A percentile compares a stretch with the other conserved stretches of the same genome.
Evolutionary conservation across 1,140 invertebrate species (phyloP).

Genomic region (Agrypnia vestita): DNA sequence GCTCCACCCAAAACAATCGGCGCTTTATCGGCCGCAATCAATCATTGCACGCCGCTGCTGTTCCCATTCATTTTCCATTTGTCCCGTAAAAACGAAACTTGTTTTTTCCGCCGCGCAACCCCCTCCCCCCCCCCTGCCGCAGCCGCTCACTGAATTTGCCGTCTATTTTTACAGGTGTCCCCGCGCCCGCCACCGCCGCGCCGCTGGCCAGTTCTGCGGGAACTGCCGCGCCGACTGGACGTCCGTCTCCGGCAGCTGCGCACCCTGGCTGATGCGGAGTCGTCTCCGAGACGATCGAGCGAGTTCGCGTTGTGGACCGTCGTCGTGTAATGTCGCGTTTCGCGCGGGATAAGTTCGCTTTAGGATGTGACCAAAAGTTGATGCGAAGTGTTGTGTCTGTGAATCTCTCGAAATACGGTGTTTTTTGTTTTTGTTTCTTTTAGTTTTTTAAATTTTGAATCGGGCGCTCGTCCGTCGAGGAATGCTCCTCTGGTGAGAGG

Average conservation of each 20-base stretch:
- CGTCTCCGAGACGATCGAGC: conserved; percentile 21
- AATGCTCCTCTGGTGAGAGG: conserved; percentile 35
- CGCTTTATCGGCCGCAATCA: neutral
- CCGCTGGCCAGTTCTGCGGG: conserved; percentile 34
- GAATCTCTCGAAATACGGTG: neutral
- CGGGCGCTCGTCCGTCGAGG: conserved; percentile 14
- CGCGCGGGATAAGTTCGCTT: conserved; percentile 6
- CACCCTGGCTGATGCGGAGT: neutral
- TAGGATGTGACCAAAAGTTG: conserved; percentile 33
- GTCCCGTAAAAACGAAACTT: conserved; percentile 38
- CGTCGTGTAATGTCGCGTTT: conserved; percentile 5
- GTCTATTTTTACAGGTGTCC: conserved; percentile 45
- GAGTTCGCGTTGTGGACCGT: conserved; percentile 5
- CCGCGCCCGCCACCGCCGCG: conserved; percentile 11
- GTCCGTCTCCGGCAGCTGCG: neutral
- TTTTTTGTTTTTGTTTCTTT: neutral
- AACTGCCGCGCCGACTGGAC: conserved; percentile 16
- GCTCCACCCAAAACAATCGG: conserved; percentile 1
- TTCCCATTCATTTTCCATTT: conserved; percentile 30
- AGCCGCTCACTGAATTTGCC: conserved; percentile 20
- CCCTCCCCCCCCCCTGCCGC: neutral
- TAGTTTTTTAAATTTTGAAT: conserved; percentile 18
- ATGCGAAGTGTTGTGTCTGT: neutral
- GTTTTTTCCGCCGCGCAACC: neutral
- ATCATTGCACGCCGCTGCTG: conserved; percentile 4